Evolutionary conservation across 2,113 vertebrate species (phyloP), one percentile per base, ranked within the genome.

Genomic region (Sylvilagus bachmani): DNA sequence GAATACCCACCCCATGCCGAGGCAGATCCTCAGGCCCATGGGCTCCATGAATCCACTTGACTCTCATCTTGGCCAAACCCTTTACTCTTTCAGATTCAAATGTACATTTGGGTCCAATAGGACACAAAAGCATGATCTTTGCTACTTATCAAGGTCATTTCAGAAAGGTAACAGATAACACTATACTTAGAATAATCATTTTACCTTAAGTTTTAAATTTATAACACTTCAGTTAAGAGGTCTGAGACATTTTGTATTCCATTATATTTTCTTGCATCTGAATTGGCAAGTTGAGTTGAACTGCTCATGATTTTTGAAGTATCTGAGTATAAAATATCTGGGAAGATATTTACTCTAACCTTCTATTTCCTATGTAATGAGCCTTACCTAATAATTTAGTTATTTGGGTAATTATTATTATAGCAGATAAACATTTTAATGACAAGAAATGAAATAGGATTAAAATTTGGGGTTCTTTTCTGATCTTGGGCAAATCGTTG

Each of bases 331-430:
- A 83, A 93, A 89, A 79, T 77, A 80, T 69, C 74, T 89, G 58
- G 71, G 22, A 94, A 93, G 66, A 44, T 91, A 70, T 10, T 87
- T 92, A 69, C 27, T 95, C n/a, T 96, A 81, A 38, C 77, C 36
- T 95, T 91, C 61, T 13, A 66, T 71, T 29, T 91, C 79, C 53
- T 67, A 33, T 19, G 12, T 51, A 61, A 93, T 86, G 73, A 89
- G 13, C 31, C 91, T 89, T 96, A 91, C 29, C 55, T 92, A 92
- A 82, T 79, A 33, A 67, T 92, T 85, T 86, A 80, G 89, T 90
- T 78, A 80, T 89, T 91, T 94, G 70, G 36, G 61, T 8, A 83
- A 51, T 94, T 83, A 71, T 94, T 92, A 92, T 95, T 94, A 69
- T 81, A 84, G 31, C 36, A 92, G 25, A 75, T 75, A 82, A 25